These are phyloP conservation scores for Therioaphis trifolii DNA, from an alignment of 2,888 invertebrate genomes.

Conservation along the genomic window DNA sequence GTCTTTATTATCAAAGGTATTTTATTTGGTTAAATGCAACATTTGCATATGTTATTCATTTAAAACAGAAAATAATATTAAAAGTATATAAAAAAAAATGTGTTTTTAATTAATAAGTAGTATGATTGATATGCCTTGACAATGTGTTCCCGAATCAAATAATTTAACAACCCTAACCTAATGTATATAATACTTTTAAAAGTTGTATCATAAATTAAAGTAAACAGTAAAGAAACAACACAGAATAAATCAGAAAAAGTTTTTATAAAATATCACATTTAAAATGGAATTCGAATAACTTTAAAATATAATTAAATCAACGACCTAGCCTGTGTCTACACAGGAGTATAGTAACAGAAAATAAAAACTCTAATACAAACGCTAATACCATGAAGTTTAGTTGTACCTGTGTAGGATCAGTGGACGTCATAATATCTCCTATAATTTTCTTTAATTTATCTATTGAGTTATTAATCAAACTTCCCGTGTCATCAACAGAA, in stretches of 20 bases:
- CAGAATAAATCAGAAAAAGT: conserved; percentile 21
- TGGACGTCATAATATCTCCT: conserved; percentile 49
- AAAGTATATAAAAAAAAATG: neutral
- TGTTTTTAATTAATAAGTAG: conserved; percentile 38
- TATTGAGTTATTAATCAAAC: conserved; percentile 52
- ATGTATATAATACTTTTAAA: conserved; percentile 26
- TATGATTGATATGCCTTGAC: conserved; percentile 47
- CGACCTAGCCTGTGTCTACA: conserved; percentile 49
- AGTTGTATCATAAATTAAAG: conserved; percentile 39
- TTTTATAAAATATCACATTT: conserved; percentile 56
- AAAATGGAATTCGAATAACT: conserved; percentile 47
- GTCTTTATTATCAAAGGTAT: conserved; percentile 15
- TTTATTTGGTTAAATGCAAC: conserved; percentile 22
- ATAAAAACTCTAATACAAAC: conserved; percentile 52
- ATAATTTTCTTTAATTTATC: conserved; percentile 57
- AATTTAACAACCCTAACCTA: conserved; percentile 35
- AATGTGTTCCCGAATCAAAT: conserved; percentile 53
- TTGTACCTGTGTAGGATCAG: conserved; percentile 61
- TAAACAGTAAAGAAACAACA: conserved; percentile 40
- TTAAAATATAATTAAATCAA: conserved; percentile 36
- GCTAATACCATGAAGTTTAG: conserved; percentile 57
- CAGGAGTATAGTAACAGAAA: conserved; percentile 44
- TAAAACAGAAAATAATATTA: conserved; percentile 40
- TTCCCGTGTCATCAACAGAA: conserved; percentile 54
- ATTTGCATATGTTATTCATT: conserved; percentile 20